Conservation (phyloP, 2,888 invertebrate species). For the Diaphora mendica region DNA sequence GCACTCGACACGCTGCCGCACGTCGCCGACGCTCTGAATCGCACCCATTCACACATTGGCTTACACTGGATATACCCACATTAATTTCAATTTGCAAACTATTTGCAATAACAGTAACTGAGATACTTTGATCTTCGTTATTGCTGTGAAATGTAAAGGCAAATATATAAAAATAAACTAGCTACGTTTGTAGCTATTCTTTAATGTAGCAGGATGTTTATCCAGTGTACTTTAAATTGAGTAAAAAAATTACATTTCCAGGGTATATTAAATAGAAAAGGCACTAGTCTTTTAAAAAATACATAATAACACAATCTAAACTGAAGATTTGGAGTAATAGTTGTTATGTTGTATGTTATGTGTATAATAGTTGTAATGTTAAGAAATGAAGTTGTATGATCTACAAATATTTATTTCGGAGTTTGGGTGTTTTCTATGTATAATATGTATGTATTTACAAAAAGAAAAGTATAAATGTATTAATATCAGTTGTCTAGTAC, state of each 20-base stretch:
- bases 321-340: too few relatives aligned
- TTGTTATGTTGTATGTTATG: too few relatives aligned
- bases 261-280: neutral
- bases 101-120: neutral
- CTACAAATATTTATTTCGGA: too few relatives aligned
- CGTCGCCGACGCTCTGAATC: constrained; percentile 83
- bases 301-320: neutral
- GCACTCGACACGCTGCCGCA: constrained; percentile 84
- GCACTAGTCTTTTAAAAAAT: neutral
- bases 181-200: too few relatives aligned
- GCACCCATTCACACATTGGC: constrained; percentile 81
- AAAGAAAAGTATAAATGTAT: too few relatives aligned
- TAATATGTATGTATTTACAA: too few relatives aligned
- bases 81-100: constrained; percentile 18
- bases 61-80: constrained; percentile 61
- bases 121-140: neutral
- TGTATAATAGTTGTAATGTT: too few relatives aligned
- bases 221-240: neutral
- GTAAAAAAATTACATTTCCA: neutral
- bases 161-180: neutral
- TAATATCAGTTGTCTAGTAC: too few relatives aligned
- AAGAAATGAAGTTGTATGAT: too few relatives aligned
- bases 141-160: neutral
- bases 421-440: too few relatives aligned
- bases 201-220: too few relatives aligned